Base-by-base conservation (phyloP, 1,140 invertebrate species). In the Apis florea region DNA sequence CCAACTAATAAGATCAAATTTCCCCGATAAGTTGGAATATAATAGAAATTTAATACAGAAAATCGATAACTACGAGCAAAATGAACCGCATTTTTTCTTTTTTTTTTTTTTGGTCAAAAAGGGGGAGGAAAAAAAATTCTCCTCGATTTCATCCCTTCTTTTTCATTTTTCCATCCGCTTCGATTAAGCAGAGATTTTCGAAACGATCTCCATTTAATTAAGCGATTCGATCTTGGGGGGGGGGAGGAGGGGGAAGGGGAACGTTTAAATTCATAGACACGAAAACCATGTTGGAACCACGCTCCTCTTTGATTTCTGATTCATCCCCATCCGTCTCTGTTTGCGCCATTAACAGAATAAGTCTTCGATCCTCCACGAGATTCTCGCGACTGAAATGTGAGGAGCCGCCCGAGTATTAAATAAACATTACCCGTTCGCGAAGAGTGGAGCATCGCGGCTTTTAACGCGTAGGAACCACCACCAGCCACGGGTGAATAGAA, bases 291-390 rank as follows among this genome's bases (percentile, higher is more conserved):
- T 31, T 40, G 31, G 24, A 24, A 4, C 13, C n/a, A n/a, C n/a
- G n/a, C 13, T 1, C 11, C 24, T 9, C 6, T 56, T 24, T 15
- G 24, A 59, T 49, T 49, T 10, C 47, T 54, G 10, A 8, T 3
- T 54, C 17, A 2, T n/a, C 63, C 63, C 4, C 49, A 79, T 26
- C 24, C 0, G 47, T 79, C 11, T 58, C 68, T 10, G n/a, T 54
- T 19, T 72, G 68, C 68, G 24, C 56, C 19, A 13, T 79, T 31
- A 72, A 79, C 49, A 53, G 68, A 54, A 63, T 79, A 53, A 79
- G 68, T 63, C 68, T 15, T 40, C 68, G 58, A 53, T 56, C 49
- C 11, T 68, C 24, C 3, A 72, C 15, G 24, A 21, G 24, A 15
- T 6, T 40, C 26, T 71, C 4, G 56, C 77, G 26, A 54, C 15